Evolutionary conservation across 1,140 invertebrate genomes (phyloP).

Genomic region (Contarinia nasturtii): DNA sequence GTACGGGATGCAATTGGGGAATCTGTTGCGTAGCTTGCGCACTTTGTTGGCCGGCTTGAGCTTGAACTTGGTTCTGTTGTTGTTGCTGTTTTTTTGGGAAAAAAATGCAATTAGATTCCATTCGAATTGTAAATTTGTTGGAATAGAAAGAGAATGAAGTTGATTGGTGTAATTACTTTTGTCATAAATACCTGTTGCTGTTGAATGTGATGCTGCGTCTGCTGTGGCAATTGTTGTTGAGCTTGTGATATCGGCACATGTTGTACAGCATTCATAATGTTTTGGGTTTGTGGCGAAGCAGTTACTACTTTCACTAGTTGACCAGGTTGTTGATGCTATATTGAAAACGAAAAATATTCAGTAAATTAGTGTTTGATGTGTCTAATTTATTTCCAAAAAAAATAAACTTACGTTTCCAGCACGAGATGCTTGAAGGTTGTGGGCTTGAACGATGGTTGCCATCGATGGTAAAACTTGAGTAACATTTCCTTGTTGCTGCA

Average conservation of each 20-base stretch:
- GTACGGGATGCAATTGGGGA: too few relatives aligned
- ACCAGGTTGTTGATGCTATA: constrained; percentile 3
- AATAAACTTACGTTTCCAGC: neutral
- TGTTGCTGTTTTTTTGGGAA: too few relatives aligned
- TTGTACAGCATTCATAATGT: constrained; percentile 13
- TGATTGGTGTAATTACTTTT: constrained; percentile 1
- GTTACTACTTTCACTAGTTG: constrained; percentile 22
- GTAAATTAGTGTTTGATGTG: too few relatives aligned
- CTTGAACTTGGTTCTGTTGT: constrained; percentile 8
- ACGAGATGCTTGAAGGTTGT: neutral
- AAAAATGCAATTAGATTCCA: too few relatives aligned
- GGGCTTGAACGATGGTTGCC: constrained; percentile 7
- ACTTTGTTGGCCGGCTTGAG: neutral
- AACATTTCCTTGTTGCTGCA: constrained; percentile 5
- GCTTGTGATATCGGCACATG: constrained; percentile 8
- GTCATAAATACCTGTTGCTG: neutral
- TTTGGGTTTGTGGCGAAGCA: constrained; percentile 8
- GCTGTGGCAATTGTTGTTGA: constrained; percentile 1
- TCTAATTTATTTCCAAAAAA: too few relatives aligned
- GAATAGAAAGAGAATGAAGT: too few relatives aligned
- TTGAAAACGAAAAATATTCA: neutral
- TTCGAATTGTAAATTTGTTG: too few relatives aligned
- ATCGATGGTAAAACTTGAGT: constrained; percentile 12
- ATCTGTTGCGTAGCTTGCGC: neutral
- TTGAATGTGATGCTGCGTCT: too few relatives aligned